Evolutionary conservation across 2,113 vertebrate genomes (phyloP).

Genomic region (Synodontis membranacea): DNA sequence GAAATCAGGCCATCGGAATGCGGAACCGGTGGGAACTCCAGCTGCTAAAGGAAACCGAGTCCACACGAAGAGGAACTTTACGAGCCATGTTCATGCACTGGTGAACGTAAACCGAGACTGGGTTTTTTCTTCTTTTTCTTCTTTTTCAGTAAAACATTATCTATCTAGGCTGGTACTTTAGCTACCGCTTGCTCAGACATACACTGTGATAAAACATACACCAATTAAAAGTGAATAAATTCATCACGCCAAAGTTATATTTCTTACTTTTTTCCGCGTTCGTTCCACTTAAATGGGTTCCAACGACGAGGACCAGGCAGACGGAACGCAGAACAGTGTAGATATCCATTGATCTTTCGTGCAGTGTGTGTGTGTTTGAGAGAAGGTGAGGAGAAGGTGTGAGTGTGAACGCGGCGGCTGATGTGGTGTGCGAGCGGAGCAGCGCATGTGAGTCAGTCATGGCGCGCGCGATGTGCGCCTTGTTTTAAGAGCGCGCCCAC

Average conservation of each 20-base stretch:
- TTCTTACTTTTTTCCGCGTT: constrained; percentile 72
- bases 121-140: no score
- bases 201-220: background rate
- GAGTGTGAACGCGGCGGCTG: background rate
- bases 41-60: constrained; percentile 72
- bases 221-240: background rate
- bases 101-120: background rate
- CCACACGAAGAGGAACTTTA: constrained; percentile 52
- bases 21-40: constrained; percentile 77
- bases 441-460: constrained; percentile 74
- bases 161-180: background rate
- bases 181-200: background rate
- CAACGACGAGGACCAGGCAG: constrained; percentile 64
- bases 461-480: constrained; percentile 70
- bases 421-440: background rate
- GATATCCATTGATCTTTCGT: constrained; percentile 66
- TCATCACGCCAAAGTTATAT: background rate
- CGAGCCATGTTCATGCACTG: constrained; percentile 46
- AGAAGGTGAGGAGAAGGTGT: no score
- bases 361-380: no score
- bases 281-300: constrained; percentile 57
- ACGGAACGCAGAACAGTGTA: constrained; percentile 58
- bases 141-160: no score
- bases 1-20: constrained; percentile 77
- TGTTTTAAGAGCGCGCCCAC: constrained; percentile 77